Base-by-base conservation (phyloP, 1,140 invertebrate genomes). In the Oryctes rhinoceros region DNA sequence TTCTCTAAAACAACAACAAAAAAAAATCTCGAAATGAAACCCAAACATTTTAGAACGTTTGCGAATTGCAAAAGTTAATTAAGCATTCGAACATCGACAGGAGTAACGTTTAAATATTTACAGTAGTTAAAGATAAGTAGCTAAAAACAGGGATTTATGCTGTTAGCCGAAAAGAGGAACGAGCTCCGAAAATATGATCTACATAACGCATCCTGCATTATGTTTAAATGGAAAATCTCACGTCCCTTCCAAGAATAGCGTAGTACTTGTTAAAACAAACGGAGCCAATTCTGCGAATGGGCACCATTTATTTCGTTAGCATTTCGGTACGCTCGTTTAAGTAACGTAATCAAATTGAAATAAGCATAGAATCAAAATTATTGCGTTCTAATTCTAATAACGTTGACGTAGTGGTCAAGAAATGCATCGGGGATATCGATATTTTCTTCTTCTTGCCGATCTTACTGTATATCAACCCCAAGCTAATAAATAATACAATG, bases 401-500 rank as follows among this genome's bases (percentile, higher is more conserved):
- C 35, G 6, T 35, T 71, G 67, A 24, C 67, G 67, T 24, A 13
- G 59, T 65, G n/a, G 24, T 18, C 4, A 65, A 65, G 11, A 13
- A 65, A 44, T 0, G 9, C 39, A 1, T 44, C 39, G 0, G 0
- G 39, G 39, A 44, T 44, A 3, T 0, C 39, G 5, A 44, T 44
- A 44, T 44, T 44, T 5, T 44, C 39, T 3, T 1, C 9, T 44
- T 10, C 39, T 44, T 44, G 39, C 39, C 3, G 39, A 44, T 44
- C 39, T 44, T 44, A 44, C 39, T 44, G 39, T 65, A 65, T 18
- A 65, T n/a, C 24, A 13, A 18, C 7, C 59, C 24, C n/a, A 18
- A 24, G 6, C n/a, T 65, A 65, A 24, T 65, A 65, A 65, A 65
- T 65, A 1, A 65, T 65, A 65, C n/a, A 65, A 65, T 18, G n/a